These are phyloP conservation scores for Oryzias dopingdopingensis DNA, from an alignment of 2,797 vertebrate genomes.

Conservation along the genomic window DNA sequence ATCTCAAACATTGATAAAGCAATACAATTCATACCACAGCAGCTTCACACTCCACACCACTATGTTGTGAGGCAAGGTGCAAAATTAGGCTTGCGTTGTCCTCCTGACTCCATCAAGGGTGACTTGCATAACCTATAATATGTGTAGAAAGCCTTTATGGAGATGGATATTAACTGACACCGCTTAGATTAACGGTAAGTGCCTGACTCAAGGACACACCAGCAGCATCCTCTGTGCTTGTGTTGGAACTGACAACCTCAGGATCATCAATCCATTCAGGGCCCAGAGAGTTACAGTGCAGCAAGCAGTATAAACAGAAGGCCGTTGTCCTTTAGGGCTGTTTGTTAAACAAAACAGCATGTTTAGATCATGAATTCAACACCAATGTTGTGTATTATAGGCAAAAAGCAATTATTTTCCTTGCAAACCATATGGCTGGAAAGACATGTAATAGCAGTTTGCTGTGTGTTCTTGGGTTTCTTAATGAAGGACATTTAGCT, in stretches of 20 bases:
- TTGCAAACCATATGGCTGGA: slow-evolving; percentile 61
- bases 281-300: slow-evolving; percentile 46
- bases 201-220: slow-evolving; percentile 70
- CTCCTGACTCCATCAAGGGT: slow-evolving; percentile 56
- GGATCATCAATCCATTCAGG: slow-evolving; percentile 72
- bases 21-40: slow-evolving; percentile 41
- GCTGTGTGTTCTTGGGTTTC: slow-evolving; percentile 52
- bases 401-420: slow-evolving; percentile 48
- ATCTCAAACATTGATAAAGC: slow-evolving; percentile 49
- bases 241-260: slow-evolving; percentile 65
- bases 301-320: slow-evolving; percentile 63
- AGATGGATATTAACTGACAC: slow-evolving; percentile 73
- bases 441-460: slow-evolving; percentile 61
- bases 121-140: slow-evolving; percentile 63
- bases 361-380: slow-evolving; percentile 56
- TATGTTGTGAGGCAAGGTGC: slow-evolving; percentile 27
- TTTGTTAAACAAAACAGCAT: slow-evolving; percentile 53
- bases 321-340: slow-evolving; percentile 57
- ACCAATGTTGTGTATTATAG: slow-evolving; percentile 41
- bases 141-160: slow-evolving; percentile 62
- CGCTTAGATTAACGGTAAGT: slow-evolving; percentile 60
- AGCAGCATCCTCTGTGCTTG: slow-evolving; percentile 44
- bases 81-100: slow-evolving; percentile 40
- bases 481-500: slow-evolving; percentile 66
- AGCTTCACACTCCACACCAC: slow-evolving; percentile 46